These are phyloP conservation scores for Apoda limacodes DNA, from an alignment of 2,888 invertebrate genomes.

Conservation along the genomic window DNA sequence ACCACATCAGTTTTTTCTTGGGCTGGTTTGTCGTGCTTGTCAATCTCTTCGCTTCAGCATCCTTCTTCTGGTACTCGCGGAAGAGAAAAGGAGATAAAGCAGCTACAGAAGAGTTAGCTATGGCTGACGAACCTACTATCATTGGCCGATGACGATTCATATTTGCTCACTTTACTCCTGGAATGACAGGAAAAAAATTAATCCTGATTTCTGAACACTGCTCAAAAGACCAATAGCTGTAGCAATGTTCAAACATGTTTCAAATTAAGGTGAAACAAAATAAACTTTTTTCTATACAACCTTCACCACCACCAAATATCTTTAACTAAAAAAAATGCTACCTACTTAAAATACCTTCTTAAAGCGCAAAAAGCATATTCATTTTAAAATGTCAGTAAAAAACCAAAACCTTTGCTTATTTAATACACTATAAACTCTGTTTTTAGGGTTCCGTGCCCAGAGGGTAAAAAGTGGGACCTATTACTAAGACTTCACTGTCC, in stretches of 20 bases:
- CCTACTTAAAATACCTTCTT: too few species aligned
- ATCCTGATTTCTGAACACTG: conserved; percentile 61
- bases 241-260: conserved; percentile 49
- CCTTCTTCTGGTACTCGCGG: conserved; percentile 84
- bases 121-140: conserved; percentile 88
- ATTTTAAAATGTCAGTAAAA: too few species aligned
- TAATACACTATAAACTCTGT: too few species aligned
- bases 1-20: conserved; percentile 78
- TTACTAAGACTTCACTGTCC: too few species aligned
- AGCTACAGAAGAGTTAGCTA: conserved; percentile 83
- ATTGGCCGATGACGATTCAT: conserved; percentile 73
- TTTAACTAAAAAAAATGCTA: too few species aligned
- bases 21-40: conserved; percentile 83
- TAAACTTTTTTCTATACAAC: too few species aligned
- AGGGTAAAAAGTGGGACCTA: too few species aligned
- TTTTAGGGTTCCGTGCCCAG: too few species aligned
- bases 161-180: background rate
- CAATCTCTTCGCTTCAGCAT: conserved; percentile 75
- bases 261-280: too few species aligned
- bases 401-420: too few species aligned
- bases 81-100: conserved; percentile 89
- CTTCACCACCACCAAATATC: too few species aligned
- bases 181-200: conserved; percentile 20
- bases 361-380: too few species aligned
- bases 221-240: conserved; percentile 62